Base-by-base conservation (phyloP, 2,113 vertebrate genomes). In the Austrofundulus limnaeus region DNA sequence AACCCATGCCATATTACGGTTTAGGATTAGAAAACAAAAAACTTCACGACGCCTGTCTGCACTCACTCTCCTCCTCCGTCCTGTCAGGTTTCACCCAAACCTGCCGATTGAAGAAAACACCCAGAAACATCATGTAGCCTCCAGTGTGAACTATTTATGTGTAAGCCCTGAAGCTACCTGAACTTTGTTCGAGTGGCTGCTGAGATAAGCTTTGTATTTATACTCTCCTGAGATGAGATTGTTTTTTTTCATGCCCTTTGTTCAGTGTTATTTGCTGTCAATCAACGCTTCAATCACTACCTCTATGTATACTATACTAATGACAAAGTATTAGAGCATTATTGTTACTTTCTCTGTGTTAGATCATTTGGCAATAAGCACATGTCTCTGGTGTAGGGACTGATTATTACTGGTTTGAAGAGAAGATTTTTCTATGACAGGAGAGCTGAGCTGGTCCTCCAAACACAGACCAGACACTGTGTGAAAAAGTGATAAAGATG, bases 221-320 rank as follows among this genome's bases (percentile, higher is more conserved):
- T 81, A 62, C 57, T 65, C 39, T 82, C 60, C 53, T 77, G 49
- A 61, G n/a, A 72, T 78, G 42, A 80, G 58, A 63, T 77, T 66
- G 38, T 65, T 50, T 65, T 68, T 66, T 70, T 72, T 52, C 21
- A 2, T 59, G 57, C 75, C 59, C 59, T 59, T 73, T 71, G 75
- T 86, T 78, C 52, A 73, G 75, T 86, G 75, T 83, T 78, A 82
- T 70, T 86, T 67, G 61, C 62, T 78, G 55, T 82, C 78, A 69
- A 80, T 85, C 79, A 83, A 75, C 80, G 74, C 80, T 82, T 88
- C 73, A 82, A 88, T 89, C 87, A 88, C 89, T 90, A 90, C 89
- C 89, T 90, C 89, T 90, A 58, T 82, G 72, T 83, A 52, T 39
- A 74, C 61, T 45, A 77, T 73, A 67, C 70, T 86, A 85, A 85